Evolutionary conservation across 2,888 invertebrate species (phyloP).

Genomic region (Tribolium freemani): DNA sequence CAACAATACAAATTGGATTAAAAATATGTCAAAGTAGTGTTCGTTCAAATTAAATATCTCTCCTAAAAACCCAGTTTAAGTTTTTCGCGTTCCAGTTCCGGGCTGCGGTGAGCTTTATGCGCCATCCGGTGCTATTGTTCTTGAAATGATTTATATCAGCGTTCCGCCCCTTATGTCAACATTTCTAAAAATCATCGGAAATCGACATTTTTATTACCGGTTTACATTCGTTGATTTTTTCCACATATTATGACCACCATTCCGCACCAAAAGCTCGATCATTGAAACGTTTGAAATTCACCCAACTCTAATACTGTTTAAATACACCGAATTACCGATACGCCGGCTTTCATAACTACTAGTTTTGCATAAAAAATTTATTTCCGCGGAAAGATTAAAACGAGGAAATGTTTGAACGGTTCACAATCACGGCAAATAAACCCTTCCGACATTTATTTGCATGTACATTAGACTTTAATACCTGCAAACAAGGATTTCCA

Average conservation of each 20-base stretch:
- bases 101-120: neutral
- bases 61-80: neutral
- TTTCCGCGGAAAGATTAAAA: neutral
- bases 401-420: conserved; percentile 27
- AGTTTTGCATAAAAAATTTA: conserved; percentile 17
- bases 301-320: conserved; percentile 19
- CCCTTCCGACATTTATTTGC: conserved; percentile 36
- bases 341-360: conserved; percentile 3
- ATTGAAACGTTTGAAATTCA: neutral
- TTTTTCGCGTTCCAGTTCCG: neutral
- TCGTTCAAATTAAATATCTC: neutral
- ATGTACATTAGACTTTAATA: conserved; percentile 36
- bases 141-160: neutral
- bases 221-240: neutral
- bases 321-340: conserved; percentile 13
- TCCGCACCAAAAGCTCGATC: neutral
- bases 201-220: neutral
- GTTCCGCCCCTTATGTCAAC: neutral
- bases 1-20: no score
- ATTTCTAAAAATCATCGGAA: neutral
- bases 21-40: neutral
- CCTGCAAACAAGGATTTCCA: conserved; percentile 34
- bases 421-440: conserved; percentile 29
- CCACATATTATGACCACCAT: neutral
- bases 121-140: neutral